Conservation (phyloP, 1,140 invertebrate genomes). For the Mylabris phalerata region DNA sequence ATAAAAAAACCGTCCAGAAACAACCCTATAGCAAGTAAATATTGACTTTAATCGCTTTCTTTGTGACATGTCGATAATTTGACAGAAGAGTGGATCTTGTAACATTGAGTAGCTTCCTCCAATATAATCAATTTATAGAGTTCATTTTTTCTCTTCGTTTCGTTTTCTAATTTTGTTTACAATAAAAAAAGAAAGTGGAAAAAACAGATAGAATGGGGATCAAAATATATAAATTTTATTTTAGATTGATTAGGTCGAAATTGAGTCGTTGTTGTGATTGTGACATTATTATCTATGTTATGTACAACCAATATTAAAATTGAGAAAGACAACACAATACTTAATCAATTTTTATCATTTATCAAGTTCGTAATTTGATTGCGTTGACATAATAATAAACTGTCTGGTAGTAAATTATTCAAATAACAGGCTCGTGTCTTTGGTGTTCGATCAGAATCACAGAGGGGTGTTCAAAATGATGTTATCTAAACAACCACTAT, state of each 20-base stretch:
- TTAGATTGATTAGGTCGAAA: no score
- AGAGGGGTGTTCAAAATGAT: conserved; percentile 12
- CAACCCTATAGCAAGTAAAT: conserved; percentile 11
- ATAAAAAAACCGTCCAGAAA: conserved; percentile 7
- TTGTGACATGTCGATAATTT: conserved; percentile 15
- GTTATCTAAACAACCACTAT: conserved; percentile 17
- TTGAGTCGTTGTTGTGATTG: no score
- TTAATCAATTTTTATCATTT: not conserved
- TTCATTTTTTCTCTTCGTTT: not conserved
- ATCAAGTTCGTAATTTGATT: not conserved
- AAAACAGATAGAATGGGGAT: no score
- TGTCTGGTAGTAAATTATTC: conserved; percentile 1
- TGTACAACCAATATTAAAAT: no score
- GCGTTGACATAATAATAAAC: conserved; percentile 12
- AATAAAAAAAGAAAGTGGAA: no score
- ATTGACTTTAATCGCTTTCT: conserved; percentile 17
- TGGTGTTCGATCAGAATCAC: conserved; percentile 11
- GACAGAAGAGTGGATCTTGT: conserved; percentile 16
- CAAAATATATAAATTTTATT: no score
- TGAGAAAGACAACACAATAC: no score
- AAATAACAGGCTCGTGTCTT: conserved; percentile 13
- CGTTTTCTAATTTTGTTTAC: no score
- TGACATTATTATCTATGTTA: no score
- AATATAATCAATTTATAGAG: conserved; percentile 14
- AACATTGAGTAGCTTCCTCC: conserved; percentile 15